Conservation (phyloP, 2,888 invertebrate species). For the Rambutsinella grinnellia region DNA sequence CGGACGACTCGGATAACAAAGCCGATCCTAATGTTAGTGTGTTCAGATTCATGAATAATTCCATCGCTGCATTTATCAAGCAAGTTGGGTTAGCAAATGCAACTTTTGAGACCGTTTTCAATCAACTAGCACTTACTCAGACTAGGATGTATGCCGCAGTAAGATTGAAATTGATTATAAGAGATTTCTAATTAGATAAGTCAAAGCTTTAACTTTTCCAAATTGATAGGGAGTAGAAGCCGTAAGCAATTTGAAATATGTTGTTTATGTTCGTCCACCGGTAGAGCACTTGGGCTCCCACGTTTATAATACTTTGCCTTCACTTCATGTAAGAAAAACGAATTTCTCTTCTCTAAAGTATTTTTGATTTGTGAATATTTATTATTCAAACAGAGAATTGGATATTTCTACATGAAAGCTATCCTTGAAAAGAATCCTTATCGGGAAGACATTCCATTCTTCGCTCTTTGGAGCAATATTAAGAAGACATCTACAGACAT, state of each 20-base stretch:
- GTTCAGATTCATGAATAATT: conserved; percentile 2
- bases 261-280: conserved; percentile 35
- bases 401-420: conserved; percentile 34
- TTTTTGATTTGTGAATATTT: too few species aligned
- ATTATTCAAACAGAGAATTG: conserved; percentile 14
- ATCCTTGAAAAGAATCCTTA: conserved; percentile 38
- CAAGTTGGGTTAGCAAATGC: conserved; percentile 27
- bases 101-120: conserved; percentile 20
- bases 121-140: conserved; percentile 24
- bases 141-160: conserved; percentile 35
- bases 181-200: too few species aligned
- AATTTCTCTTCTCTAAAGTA: too few species aligned
- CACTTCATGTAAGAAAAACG: conserved; percentile 26
- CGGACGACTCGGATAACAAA: neutral
- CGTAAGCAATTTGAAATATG: conserved; percentile 25
- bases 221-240: conserved; percentile 17
- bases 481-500: conserved; percentile 9
- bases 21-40: conserved; percentile 29
- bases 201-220: neutral
- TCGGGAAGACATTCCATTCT: conserved; percentile 20
- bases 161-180: neutral
- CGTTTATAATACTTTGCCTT: conserved; percentile 12
- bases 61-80: neutral
- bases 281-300: conserved; percentile 25
- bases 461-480: conserved; percentile 25